Evolutionary conservation across 2,797 vertebrate genomes (phyloP).

Genomic region (Gambusia yucatana): DNA sequence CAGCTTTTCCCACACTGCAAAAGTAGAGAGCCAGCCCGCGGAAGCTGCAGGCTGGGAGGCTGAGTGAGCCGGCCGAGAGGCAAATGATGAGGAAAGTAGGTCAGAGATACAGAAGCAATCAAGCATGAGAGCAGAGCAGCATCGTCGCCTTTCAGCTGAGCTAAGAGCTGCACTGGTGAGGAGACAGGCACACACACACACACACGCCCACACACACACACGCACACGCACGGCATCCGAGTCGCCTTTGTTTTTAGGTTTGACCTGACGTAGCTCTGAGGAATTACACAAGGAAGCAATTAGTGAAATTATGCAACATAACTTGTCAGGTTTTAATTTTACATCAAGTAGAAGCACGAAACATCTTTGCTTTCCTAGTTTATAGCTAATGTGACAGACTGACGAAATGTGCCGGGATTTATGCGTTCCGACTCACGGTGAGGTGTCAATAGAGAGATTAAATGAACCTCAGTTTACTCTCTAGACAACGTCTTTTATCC

Average conservation of each 20-base stretch:
- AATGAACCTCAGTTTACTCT: not conserved
- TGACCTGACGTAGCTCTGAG: not conserved
- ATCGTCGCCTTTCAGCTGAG: constrained; percentile 61
- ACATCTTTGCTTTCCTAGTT: not conserved
- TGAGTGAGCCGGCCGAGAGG: constrained; percentile 25
- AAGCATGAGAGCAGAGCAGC: constrained; percentile 75
- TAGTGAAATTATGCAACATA: not conserved
- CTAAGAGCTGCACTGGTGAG: constrained; percentile 32
- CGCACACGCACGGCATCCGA: not conserved
- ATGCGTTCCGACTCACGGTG: not conserved
- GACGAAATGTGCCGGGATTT: not conserved
- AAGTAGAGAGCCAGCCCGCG: constrained; percentile 46
- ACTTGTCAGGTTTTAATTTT: not conserved
- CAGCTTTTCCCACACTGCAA: constrained; percentile 1
- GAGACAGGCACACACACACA: not conserved
- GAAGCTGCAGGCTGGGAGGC: constrained; percentile 35
- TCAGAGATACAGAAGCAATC: constrained; percentile 75
- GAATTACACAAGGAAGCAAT: not conserved
- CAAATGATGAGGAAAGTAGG: constrained; percentile 74
- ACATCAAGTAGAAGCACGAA: not conserved
- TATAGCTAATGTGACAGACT: not conserved
- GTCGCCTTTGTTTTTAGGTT: constrained; percentile 14
- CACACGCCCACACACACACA: not conserved
- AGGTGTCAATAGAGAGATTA: not conserved
- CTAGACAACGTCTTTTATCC: not conserved